Base-by-base conservation (phyloP, 2,888 invertebrate species). In the Platycheirus albimanus region DNA sequence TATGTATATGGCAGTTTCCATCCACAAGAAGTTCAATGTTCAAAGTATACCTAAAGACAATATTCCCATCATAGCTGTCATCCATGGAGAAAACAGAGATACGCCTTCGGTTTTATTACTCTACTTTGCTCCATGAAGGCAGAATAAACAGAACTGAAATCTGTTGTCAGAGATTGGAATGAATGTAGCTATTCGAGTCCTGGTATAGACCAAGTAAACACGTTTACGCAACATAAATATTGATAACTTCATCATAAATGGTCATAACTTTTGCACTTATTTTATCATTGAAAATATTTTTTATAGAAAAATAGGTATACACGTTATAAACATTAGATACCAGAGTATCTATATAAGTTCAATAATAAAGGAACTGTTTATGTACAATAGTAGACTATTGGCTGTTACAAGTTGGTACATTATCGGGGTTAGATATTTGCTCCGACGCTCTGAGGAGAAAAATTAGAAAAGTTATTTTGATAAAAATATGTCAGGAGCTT, bases 161-260 rank as follows among this genome's bases (percentile, higher is more conserved):
- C 61, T 61, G 45, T 41, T 41, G 15, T 41, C 8, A 2, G 15
- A 58, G 41, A 41, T 41, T 41, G 13, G 38, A 58, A 58, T 58
- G 43, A 45, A 61, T 30, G 30, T n/a, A 28, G n/a, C n/a, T n/a
- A n/a, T n/a, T n/a, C n/a, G n/a, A n/a, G n/a, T n/a, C n/a, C n/a
- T n/a, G n/a, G n/a, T 28, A 45, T 15, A 28, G 38, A 30, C 24
- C 24, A 24, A 28, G 15, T 11, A 58, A 43, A 58, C 61, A 61
- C 61, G 61, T 45, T 61, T 30, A 45, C n/a, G 45, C 28, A 45
- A 45, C 30, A 61, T 61, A 61, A 61, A 61, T 61, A 61, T 61
- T 61, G 61, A 61, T 61, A 61, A 61, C 61, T 61, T 61, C 61
- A 61, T 61, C 61, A 61, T 61, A 45, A 61, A 28, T 61, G 61